Base-by-base conservation (phyloP, 2,888 invertebrate species). In the Archips xylosteana region DNA sequence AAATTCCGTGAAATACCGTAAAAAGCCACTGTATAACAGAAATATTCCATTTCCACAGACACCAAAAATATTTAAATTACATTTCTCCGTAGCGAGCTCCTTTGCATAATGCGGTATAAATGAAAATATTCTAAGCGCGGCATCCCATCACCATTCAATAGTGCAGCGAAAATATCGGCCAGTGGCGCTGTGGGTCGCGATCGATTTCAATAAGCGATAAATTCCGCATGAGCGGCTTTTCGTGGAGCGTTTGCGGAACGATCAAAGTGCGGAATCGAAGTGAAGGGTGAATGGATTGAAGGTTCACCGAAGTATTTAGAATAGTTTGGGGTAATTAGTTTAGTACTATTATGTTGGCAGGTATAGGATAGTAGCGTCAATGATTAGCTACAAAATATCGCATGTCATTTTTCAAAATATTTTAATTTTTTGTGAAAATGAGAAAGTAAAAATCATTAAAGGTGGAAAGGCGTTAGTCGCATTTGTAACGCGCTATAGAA, bases 201-300 rank as follows among this genome's bases (percentile, higher is more conserved):
- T 90, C 89, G 89, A 91, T 90, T 90, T 89, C 89, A 91, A 91
- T 91, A 90, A 87, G 86, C 88, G 89, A 91, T 91, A 90, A 89
- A 85, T 90, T 91, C 88, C 84, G 87, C 90, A 87, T 87, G 89
- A 86, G 81, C 81, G 82, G 80, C 75, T 77, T 82, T 83, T 78
- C 82, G 83, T 78, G 77, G 77, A 76, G 76, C 81, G 79, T 80
- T 85, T 82, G 83, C 82, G 86, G 85, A 82, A 80, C 81, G 83
- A 83, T 86, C 85, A 84, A 85, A 85, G 84, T 77, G 78, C 70
- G 76, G 75, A 78, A 77, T 76, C 77, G 69, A 78, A 77, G 77
- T 76, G 78, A 78, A 83, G 45, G 59, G 32, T 67, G 59, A 57
- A 67, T 36, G 66, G 59, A 67, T 67, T 34, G 57, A 42, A 4